Conservation (phyloP, 53 echinoderm and acorn worm genomes). For the Holothuria scabra region DNA sequence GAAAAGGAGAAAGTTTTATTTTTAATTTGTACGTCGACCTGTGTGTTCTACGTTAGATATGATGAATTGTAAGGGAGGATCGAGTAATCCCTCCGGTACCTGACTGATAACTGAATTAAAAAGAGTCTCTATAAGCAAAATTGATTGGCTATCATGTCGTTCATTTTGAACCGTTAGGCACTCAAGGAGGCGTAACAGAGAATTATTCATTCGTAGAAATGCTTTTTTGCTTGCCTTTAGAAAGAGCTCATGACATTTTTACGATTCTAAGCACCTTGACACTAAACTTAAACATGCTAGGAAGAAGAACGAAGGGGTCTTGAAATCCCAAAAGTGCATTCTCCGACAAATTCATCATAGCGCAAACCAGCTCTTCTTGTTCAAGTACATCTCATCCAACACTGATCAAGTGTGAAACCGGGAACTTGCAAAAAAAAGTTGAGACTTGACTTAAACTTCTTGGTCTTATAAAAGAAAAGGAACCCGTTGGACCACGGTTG, state of each 20-base stretch:
- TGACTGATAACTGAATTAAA: constrained; percentile 37
- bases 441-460: too few relatives aligned
- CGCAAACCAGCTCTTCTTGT: too few relatives aligned
- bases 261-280: constrained; percentile 32
- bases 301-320: not conserved
- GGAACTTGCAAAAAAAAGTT: too few relatives aligned
- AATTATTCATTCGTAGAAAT: constrained; percentile 40
- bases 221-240: constrained; percentile 12
- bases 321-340: too few relatives aligned
- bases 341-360: too few relatives aligned
- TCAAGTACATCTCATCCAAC: too few relatives aligned
- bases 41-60: not conserved
- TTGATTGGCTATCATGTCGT: constrained; percentile 44
- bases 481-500: too few relatives aligned
- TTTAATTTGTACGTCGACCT: constrained; percentile 2
- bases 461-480: too few relatives aligned
- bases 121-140: constrained; percentile 21
- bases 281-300: constrained; percentile 6
- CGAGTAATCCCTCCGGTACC: constrained; percentile 12
- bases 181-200: constrained; percentile 43
- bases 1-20: constrained; percentile 14
- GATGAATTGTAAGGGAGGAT: constrained; percentile 21
- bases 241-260: constrained; percentile 9
- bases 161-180: constrained; percentile 46
- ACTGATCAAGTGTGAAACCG: too few relatives aligned